These are phyloP conservation scores for Nasua narica DNA, from an alignment of 2,797 vertebrate genomes.

Conservation along the genomic window DNA sequence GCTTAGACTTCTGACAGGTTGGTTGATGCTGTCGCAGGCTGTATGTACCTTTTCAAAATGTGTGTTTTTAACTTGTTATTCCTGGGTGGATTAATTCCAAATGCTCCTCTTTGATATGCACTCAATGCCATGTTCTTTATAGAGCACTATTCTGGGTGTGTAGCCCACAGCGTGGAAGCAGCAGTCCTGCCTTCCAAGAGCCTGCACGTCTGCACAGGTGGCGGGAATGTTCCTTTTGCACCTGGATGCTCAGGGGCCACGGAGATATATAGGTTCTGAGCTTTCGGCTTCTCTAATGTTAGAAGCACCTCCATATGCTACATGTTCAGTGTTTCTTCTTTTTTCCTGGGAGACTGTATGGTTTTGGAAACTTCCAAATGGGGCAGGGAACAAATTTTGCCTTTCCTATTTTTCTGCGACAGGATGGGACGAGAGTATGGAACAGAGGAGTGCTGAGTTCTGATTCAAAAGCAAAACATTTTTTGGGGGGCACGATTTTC, in stretches of 20 bases:
- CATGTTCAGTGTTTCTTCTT: not conserved
- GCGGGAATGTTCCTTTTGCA: not conserved
- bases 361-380: conserved; percentile 29
- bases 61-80: conserved; percentile 76
- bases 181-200: not conserved
- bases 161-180: not conserved
- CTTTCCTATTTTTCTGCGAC: not conserved
- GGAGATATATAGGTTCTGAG: not conserved
- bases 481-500: not conserved
- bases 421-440: not conserved
- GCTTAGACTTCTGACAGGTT: conserved; percentile 77
- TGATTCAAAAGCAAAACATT: not conserved
- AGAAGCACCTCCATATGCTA: not conserved
- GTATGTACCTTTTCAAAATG: conserved; percentile 74
- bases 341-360: not conserved
- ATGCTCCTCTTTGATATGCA: conserved; percentile 55
- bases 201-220: not conserved
- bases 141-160: not conserved
- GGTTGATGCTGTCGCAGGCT: conserved; percentile 75
- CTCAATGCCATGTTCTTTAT: not conserved
- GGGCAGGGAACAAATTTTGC: not conserved
- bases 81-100: conserved; percentile 75
- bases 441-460: not conserved
- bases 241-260: not conserved
- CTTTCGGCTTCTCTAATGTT: not conserved